phyloP scores from a whole-genome alignment of 2,888 invertebrate genomes.

The Nomada hirtipes region DNA sequence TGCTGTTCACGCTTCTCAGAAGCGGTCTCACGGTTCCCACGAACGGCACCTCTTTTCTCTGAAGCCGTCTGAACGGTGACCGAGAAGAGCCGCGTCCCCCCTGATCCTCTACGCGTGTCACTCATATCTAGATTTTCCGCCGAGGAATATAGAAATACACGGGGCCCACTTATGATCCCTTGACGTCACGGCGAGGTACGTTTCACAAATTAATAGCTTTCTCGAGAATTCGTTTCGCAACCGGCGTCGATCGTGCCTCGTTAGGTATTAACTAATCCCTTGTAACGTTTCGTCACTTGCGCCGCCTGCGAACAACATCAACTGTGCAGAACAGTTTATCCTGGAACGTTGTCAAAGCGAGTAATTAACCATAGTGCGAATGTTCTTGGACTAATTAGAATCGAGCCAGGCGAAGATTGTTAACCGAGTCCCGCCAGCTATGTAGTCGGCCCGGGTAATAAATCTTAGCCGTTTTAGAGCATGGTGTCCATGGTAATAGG shows the following conservation, averaged over 20 bases:
- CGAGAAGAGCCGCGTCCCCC: conserved; percentile 60
- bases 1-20: conserved; percentile 75
- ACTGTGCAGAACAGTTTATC: too few species aligned
- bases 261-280: too few species aligned
- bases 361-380: too few species aligned
- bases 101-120: conserved; percentile 22
- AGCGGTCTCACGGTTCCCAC: conserved; percentile 79
- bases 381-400: too few species aligned
- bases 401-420: too few species aligned
- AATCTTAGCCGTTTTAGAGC: conserved; percentile 10
- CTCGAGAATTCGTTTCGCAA: not conserved
- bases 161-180: too few species aligned
- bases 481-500: conserved; percentile 39
- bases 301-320: too few species aligned
- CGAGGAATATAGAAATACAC: conserved; percentile 9
- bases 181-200: too few species aligned
- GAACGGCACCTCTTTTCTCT: conserved; percentile 80
- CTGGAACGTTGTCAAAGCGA: too few species aligned
- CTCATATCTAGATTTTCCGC: conserved; percentile 21
- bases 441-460: not conserved
- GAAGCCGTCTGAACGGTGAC: conserved; percentile 70
- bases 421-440: not conserved
- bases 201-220: too few species aligned
- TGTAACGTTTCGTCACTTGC: too few species aligned
- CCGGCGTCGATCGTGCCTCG: too few species aligned